A percentile compares a stretch with the other conserved stretches of the same genome.
Evolutionary conservation across 2,888 invertebrate species (phyloP).

Genomic region (Brassicogethes aeneus): DNA sequence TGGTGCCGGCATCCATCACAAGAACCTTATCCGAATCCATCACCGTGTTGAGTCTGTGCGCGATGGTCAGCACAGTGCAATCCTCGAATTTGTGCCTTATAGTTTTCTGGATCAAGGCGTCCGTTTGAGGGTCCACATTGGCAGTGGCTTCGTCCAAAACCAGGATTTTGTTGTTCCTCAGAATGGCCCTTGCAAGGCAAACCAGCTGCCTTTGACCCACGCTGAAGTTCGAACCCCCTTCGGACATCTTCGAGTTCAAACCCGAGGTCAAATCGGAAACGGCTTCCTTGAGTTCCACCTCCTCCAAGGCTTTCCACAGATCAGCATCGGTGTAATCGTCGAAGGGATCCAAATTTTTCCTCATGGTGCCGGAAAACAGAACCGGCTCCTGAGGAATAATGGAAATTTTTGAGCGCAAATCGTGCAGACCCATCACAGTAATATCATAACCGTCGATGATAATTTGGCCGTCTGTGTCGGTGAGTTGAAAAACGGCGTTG

Average conservation of each 20-base stretch:
- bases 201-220: constrained; percentile 57
- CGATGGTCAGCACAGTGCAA: constrained; percentile 76
- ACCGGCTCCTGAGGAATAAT: constrained; percentile 55
- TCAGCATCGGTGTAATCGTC: constrained; percentile 61
- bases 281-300: constrained; percentile 65
- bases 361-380: constrained; percentile 68
- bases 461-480: constrained; percentile 48
- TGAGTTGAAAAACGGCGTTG: constrained; percentile 60
- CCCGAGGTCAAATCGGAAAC: constrained; percentile 44
- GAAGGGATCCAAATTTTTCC: constrained; percentile 87
- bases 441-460: constrained; percentile 53
- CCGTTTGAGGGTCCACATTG: constrained; percentile 72
- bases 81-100: constrained; percentile 64
- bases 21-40: constrained; percentile 76
- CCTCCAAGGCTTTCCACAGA: constrained; percentile 76
- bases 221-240: constrained; percentile 48
- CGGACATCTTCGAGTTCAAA: constrained; percentile 42
- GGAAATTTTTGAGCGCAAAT: constrained; percentile 45
- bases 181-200: constrained; percentile 57
- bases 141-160: constrained; percentile 66
- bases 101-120: constrained; percentile 65
- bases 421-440: constrained; percentile 44
- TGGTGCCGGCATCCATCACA: constrained; percentile 69
- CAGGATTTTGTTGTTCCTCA: constrained; percentile 37
- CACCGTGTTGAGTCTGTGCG: constrained; percentile 75